phyloP scores from a whole-genome alignment of 2,113 vertebrate genomes.

The Alouatta palliata region DNA sequence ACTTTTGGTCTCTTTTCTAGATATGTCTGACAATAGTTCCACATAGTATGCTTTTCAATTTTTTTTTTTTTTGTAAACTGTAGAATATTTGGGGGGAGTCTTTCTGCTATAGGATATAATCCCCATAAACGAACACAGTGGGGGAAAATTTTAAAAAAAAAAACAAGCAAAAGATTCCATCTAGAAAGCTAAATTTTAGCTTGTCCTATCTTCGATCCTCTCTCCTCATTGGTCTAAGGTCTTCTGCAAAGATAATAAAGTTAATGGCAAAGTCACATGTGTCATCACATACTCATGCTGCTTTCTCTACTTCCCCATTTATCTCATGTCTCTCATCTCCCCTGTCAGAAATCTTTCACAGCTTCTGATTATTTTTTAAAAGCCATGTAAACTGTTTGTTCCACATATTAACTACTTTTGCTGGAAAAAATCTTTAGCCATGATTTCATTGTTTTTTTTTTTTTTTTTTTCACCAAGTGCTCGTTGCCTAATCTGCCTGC shows the following conservation, averaged over 20 bases:
- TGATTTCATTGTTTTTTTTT: constrained; percentile 20
- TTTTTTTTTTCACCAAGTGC: background rate
- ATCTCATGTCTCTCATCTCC: background rate
- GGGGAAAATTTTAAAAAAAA: background rate
- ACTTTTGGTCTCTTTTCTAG: background rate
- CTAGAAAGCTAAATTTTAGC: background rate
- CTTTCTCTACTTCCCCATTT: constrained; percentile 40
- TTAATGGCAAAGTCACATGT: constrained; percentile 52
- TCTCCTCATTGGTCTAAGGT: background rate
- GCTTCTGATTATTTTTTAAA: constrained; percentile 1
- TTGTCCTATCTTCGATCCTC: background rate
- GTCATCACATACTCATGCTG: background rate
- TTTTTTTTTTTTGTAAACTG: background rate
- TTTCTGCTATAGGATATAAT: constrained; percentile 21
- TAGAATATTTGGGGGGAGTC: background rate
- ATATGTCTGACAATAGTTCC: background rate
- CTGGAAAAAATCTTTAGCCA: background rate
- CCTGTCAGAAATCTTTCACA: constrained; percentile 34
- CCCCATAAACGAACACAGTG: background rate
- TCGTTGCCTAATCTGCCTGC: constrained; percentile 30
- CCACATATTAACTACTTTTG: constrained; percentile 15
- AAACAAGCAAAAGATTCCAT: background rate
- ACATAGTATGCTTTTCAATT: background rate
- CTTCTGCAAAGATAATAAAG: constrained; percentile 60
- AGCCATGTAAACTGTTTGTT: background rate